A percentile compares a stretch with the other conserved stretches of the same genome.
Evolutionary conservation across 1,140 invertebrate species (phyloP).

Genomic region (Drosophila lacteicornis): DNA sequence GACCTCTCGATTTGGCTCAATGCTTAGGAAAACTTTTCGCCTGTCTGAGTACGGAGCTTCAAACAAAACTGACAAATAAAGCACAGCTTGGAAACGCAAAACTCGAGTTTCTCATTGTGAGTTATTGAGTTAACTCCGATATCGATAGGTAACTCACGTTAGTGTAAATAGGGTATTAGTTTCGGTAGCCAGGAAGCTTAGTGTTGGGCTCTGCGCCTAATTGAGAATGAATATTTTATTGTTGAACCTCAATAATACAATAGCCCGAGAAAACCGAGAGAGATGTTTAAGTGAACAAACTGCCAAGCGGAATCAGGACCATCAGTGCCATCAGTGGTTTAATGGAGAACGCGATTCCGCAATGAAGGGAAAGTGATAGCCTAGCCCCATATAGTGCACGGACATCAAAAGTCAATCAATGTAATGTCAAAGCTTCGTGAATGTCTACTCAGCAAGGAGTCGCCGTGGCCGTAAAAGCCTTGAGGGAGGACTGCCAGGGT

Average conservation of each 20-base stretch:
- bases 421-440: slow-evolving; percentile 59
- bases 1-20: too few species aligned
- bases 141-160: too few species aligned
- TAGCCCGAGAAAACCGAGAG: slow-evolving; percentile 5
- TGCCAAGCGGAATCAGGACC: slow-evolving; percentile 23
- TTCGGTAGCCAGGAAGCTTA: slow-evolving; percentile 1
- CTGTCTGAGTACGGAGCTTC: too few species aligned
- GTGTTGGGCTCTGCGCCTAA: slow-evolving; percentile 7
- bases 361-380: slow-evolving; percentile 23
- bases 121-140: too few species aligned
- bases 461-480: not conserved
- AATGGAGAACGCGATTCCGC: not conserved
- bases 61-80: too few species aligned
- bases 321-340: not conserved
- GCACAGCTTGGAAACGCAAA: too few species aligned
- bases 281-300: slow-evolving; percentile 43
- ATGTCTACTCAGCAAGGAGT: slow-evolving; percentile 30
- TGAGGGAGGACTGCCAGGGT: slow-evolving; percentile 7
- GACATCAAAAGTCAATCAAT: slow-evolving; percentile 60
- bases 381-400: slow-evolving; percentile 26
- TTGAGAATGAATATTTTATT: slow-evolving; percentile 56
- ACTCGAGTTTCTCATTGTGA: too few species aligned
- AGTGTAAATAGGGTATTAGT: not conserved
- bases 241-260: slow-evolving; percentile 35
- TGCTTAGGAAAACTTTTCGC: too few species aligned